Evolutionary conservation across 1,140 invertebrate species (phyloP).

Genomic region (Papilio aristodemus): DNA sequence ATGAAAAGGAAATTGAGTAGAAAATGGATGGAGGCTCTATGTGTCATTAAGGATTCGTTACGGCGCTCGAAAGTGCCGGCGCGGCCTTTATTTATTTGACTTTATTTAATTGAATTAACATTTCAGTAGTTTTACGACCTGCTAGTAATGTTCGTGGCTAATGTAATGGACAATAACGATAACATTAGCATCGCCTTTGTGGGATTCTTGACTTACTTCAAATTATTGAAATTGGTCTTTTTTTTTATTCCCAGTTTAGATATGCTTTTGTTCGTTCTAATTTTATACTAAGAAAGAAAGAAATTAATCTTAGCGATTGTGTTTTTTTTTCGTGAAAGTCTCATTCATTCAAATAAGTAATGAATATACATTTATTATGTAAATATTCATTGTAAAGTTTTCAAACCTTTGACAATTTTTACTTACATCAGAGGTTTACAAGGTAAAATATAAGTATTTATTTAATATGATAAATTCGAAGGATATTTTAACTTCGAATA

Average conservation of each 20-base stretch:
- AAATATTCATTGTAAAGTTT: too few species aligned
- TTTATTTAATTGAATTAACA: constrained; percentile 77
- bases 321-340: neutral
- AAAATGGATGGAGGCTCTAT: constrained; percentile 75
- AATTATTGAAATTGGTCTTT: constrained; percentile 3
- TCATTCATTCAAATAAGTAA: too few species aligned
- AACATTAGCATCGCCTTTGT: constrained; percentile 62
- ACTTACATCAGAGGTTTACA: too few species aligned
- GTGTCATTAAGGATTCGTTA: constrained; percentile 78
- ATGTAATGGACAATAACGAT: constrained; percentile 72
- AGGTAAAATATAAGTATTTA: too few species aligned
- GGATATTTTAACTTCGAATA: too few species aligned
- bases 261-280: constrained; percentile 2
- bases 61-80: constrained; percentile 60
- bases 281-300: neutral
- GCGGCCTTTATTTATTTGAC: constrained; percentile 73
- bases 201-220: constrained; percentile 46
- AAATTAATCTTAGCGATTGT: neutral
- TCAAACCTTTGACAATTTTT: too few species aligned
- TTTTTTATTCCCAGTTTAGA: constrained; percentile 31
- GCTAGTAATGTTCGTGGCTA: constrained; percentile 70
- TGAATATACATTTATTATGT: too few species aligned
- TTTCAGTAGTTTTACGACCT: constrained; percentile 73
- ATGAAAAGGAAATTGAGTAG: constrained; percentile 80
- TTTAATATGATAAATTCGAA: too few species aligned